A percentile compares a stretch with the other conserved stretches of the same genome.
Evolutionary conservation across 2,113 vertebrate species (phyloP).

Genomic region (Anolis carolinensis): DNA sequence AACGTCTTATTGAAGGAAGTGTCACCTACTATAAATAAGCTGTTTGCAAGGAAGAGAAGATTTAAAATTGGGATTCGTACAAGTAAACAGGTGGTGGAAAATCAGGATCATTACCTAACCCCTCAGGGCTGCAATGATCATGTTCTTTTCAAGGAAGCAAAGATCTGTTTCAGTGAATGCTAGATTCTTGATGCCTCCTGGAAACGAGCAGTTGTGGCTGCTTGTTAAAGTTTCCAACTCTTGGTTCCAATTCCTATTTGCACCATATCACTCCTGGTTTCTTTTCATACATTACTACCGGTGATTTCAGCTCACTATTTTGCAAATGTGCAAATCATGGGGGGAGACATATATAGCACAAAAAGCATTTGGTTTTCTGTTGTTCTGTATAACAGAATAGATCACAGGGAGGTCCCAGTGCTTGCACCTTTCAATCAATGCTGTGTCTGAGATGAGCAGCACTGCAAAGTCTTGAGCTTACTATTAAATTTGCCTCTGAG

Average conservation of each 20-base stretch:
- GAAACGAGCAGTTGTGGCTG: neutral
- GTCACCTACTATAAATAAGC: neutral
- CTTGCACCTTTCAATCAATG: neutral
- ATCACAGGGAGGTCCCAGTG: neutral
- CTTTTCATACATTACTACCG: neutral
- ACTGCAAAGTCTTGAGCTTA: neutral
- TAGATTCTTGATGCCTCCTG: neutral
- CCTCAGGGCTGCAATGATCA: neutral
- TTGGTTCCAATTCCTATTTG: neutral
- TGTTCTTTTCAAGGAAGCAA: neutral
- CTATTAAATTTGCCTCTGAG: neutral
- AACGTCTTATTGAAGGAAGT: conserved; percentile 25
- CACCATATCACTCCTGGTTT: neutral
- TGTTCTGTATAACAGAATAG: neutral
- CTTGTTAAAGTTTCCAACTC: neutral
- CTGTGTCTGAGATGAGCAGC: neutral
- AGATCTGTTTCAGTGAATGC: neutral
- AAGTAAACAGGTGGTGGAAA: neutral
- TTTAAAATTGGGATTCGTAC: neutral
- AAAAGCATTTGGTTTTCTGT: neutral
- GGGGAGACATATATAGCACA: neutral
- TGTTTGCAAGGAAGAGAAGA: neutral
- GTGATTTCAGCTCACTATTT: neutral
- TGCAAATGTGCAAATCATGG: no score
- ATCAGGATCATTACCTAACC: neutral